A percentile compares a stretch with the other conserved stretches of the same genome.
Evolutionary conservation across 2,113 vertebrate genomes (phyloP).

Genomic region (Nothoprocta pentlandii): DNA sequence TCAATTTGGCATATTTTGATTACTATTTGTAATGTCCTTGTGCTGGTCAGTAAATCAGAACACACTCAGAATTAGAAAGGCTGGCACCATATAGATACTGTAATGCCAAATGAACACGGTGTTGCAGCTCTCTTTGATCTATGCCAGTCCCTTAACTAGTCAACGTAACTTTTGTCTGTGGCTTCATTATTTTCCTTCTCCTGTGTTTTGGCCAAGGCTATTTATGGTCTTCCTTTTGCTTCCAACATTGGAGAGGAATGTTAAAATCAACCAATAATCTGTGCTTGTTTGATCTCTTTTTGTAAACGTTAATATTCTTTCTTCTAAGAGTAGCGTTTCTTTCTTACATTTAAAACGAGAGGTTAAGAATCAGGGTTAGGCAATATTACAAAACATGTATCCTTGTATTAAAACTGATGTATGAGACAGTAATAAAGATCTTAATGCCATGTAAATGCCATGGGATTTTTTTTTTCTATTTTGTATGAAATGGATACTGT

Average conservation of each 20-base stretch:
- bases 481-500: not conserved
- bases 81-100: not conserved
- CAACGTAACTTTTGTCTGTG: not conserved
- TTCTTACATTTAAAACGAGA: conserved; percentile 24
- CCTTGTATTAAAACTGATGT: not conserved
- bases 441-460: conserved; percentile 7
- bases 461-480: not conserved
- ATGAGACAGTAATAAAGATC: not conserved
- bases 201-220: not conserved
- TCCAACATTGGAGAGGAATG: not conserved
- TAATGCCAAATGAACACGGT: not conserved
- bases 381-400: not conserved
- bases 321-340: not conserved
- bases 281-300: conserved; percentile 5
- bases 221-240: conserved; percentile 16
- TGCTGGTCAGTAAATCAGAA: not conserved
- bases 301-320: conserved; percentile 19
- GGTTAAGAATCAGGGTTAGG: not conserved
- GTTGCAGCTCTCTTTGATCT: not conserved
- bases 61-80: not conserved
- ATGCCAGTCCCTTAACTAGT: not conserved
- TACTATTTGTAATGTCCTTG: not conserved
- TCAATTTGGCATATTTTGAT: not conserved
- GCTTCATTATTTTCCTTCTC: conserved; percentile 11
- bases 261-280: conserved; percentile 17